These are phyloP conservation scores for Aporophyla lueneburgensis DNA, from an alignment of 2,888 invertebrate species.

Conservation along the genomic window DNA sequence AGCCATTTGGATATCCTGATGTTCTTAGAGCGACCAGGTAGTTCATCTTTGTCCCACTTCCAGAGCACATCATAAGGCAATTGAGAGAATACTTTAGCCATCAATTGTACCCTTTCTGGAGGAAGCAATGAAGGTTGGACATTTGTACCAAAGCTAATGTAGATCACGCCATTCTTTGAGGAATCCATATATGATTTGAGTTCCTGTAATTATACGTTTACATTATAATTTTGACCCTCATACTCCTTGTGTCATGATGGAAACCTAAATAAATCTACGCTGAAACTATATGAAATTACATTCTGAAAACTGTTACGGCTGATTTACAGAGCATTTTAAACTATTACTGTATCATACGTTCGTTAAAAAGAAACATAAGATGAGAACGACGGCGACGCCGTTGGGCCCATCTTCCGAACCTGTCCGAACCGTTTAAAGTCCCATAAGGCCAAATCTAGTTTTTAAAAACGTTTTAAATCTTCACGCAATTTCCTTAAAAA, in stretches of 20 bases:
- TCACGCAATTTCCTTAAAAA: background rate
- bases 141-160: slow-evolving; percentile 85
- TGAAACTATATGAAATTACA: background rate
- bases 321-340: background rate
- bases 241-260: background rate
- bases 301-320: background rate
- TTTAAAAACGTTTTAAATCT: background rate
- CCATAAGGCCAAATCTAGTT: background rate
- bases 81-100: slow-evolving; percentile 79
- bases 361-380: background rate
- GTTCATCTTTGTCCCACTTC: slow-evolving; percentile 83
- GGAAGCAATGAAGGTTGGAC: slow-evolving; percentile 76
- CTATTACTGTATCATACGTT: background rate
- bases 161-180: slow-evolving; percentile 82
- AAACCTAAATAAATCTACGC: background rate
- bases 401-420: background rate
- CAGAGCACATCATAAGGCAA: slow-evolving; percentile 84
- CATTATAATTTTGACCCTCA: no score
- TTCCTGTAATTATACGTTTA: slow-evolving; percentile 68
- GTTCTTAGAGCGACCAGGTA: slow-evolving; percentile 78
- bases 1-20: slow-evolving; percentile 85
- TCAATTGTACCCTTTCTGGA: slow-evolving; percentile 70
- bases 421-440: background rate
- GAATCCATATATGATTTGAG: slow-evolving; percentile 78
- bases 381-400: background rate